These are phyloP conservation scores for Phaethon lepturus DNA, from an alignment of 2,113 vertebrate species.

Conservation along the genomic window DNA sequence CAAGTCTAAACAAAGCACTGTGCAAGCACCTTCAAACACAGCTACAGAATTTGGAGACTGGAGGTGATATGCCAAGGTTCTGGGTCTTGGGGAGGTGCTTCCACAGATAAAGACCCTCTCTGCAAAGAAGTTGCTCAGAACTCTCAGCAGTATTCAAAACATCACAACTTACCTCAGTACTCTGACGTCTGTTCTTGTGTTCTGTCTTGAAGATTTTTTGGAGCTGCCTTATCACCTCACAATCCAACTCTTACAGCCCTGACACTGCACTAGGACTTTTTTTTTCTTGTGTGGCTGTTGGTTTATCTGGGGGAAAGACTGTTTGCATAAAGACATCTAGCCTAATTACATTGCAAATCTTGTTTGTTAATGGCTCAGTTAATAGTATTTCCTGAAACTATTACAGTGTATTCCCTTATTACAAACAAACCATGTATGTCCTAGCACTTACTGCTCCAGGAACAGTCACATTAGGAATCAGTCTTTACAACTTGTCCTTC, in stretches of 20 bases:
- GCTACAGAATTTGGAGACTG: neutral
- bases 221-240: neutral
- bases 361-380: neutral
- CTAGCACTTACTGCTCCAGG: neutral
- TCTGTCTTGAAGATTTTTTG: neutral
- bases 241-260: neutral
- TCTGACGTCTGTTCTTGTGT: neutral
- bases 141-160: neutral
- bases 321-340: neutral
- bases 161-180: neutral
- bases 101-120: neutral
- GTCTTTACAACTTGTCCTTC: neutral
- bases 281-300: neutral
- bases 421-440: neutral
- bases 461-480: neutral
- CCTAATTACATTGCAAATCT: neutral
- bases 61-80: neutral
- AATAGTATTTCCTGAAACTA: neutral
- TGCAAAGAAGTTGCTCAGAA: neutral
- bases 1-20: conserved; percentile 3
- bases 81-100: neutral
- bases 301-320: neutral
- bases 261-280: neutral
- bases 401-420: neutral
- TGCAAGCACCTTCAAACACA: neutral